A percentile compares a stretch with the other conserved stretches of the same genome.
phyloP scores from a whole-genome alignment of 2,113 vertebrate genomes.

The Hippopotamus amphibius region DNA sequence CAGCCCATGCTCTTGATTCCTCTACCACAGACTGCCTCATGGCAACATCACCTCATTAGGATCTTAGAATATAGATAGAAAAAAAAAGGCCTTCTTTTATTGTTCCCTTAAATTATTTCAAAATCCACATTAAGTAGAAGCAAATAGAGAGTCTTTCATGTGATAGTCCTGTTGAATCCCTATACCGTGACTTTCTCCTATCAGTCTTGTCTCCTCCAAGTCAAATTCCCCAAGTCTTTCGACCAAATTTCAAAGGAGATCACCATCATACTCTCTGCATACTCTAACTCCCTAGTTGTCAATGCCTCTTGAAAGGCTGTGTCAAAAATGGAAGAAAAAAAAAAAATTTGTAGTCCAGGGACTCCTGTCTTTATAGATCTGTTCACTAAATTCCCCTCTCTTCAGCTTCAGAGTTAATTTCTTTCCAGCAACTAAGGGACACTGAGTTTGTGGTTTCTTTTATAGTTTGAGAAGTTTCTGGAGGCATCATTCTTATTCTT shows the following conservation, averaged over 20 bases:
- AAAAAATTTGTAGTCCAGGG: neutral
- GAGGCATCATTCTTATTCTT: neutral
- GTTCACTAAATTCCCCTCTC: neutral
- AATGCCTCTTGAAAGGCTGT: neutral
- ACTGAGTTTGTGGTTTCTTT: neutral
- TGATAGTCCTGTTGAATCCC: neutral
- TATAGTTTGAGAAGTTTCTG: neutral
- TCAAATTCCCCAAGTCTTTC: neutral
- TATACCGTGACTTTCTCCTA: neutral
- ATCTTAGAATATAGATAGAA: neutral
- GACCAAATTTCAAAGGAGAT: neutral
- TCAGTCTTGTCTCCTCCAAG: neutral
- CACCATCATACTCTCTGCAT: neutral
- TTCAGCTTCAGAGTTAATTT: neutral
- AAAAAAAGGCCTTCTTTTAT: neutral
- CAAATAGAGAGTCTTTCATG: neutral
- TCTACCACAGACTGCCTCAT: neutral
- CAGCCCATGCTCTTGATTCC: neutral
- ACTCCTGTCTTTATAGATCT: neutral
- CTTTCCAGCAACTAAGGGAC: neutral
- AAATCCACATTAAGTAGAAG: neutral
- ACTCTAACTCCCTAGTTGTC: neutral
- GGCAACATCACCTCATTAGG: neutral
- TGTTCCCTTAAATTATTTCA: neutral
- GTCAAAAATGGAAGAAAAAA: neutral